phyloP scores from a whole-genome alignment of 1,140 invertebrate genomes.

The Stegodyphus dumicola region DNA sequence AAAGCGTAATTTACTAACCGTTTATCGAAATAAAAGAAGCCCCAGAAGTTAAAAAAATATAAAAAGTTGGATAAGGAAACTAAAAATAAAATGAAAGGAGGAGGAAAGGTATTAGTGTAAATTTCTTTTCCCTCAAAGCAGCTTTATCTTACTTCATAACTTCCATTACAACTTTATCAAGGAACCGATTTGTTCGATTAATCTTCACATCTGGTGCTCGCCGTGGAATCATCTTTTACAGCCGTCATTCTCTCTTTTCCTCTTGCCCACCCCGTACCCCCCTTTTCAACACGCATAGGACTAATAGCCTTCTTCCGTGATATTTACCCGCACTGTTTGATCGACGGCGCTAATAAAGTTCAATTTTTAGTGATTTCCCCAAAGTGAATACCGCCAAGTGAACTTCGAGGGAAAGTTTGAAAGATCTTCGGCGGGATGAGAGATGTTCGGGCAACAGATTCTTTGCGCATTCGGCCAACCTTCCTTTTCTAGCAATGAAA shows the following conservation, averaged over 20 bases:
- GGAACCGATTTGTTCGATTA: conserved; percentile 50
- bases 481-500: no score
- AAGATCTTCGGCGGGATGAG: no score
- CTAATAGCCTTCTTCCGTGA: conserved; percentile 57
- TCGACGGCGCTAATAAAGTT: conserved; percentile 17
- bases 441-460: no score
- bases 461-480: no score
- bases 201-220: conserved; percentile 50
- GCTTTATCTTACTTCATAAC: conserved; percentile 58
- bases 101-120: conserved; percentile 48
- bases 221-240: conserved; percentile 52
- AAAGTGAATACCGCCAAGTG: no score
- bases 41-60: background rate
- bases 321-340: conserved; percentile 22
- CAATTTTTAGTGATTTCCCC: background rate
- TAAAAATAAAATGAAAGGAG: no score
- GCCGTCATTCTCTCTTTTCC: background rate
- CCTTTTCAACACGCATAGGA: conserved; percentile 30
- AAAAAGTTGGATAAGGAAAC: background rate
- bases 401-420: no score
- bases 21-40: conserved; percentile 35
- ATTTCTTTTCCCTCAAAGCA: conserved; percentile 38
- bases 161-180: conserved; percentile 59
- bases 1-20: conserved; percentile 30
- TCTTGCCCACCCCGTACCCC: background rate